A percentile compares a stretch with the other conserved stretches of the same genome.
These are phyloP conservation scores for Helicoverpa assulta DNA, from an alignment of 2,888 invertebrate species.

Conservation along the genomic window DNA sequence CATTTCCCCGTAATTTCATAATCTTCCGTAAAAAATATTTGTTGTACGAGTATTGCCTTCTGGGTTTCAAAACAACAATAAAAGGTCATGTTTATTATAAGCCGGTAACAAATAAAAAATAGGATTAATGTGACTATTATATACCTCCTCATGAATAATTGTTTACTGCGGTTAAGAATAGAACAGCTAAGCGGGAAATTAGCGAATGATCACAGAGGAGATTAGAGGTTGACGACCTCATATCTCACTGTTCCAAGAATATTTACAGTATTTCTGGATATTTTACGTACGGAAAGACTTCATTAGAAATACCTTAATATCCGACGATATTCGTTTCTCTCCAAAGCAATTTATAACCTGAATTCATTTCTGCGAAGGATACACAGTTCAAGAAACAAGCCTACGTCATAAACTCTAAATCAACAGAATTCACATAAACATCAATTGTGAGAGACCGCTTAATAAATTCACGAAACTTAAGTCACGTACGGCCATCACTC, in stretches of 20 bases:
- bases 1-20: not conserved
- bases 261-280: not conserved
- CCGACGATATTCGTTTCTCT: no score
- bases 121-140: not conserved
- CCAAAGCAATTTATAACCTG: no score
- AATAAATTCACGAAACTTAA: slow-evolving; percentile 40
- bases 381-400: not conserved
- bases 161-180: slow-evolving; percentile 1
- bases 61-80: slow-evolving; percentile 18
- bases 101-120: slow-evolving; percentile 8
- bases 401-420: slow-evolving; percentile 4
- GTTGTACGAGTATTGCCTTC: slow-evolving; percentile 2
- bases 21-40: not conserved
- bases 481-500: slow-evolving; percentile 35
- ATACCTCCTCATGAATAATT: slow-evolving; percentile 7
- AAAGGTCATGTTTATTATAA: slow-evolving; percentile 6
- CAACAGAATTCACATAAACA: slow-evolving; percentile 25
- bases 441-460: slow-evolving; percentile 27
- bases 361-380: no score
- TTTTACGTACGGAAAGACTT: not conserved
- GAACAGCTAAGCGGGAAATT: not conserved
- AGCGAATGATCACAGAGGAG: not conserved
- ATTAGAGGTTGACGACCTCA: no score
- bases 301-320: not conserved
- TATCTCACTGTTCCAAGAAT: no score